Evolutionary conservation across 2,113 vertebrate species (phyloP).

Genomic region (Rhynchopsitta pachyrhyncha): DNA sequence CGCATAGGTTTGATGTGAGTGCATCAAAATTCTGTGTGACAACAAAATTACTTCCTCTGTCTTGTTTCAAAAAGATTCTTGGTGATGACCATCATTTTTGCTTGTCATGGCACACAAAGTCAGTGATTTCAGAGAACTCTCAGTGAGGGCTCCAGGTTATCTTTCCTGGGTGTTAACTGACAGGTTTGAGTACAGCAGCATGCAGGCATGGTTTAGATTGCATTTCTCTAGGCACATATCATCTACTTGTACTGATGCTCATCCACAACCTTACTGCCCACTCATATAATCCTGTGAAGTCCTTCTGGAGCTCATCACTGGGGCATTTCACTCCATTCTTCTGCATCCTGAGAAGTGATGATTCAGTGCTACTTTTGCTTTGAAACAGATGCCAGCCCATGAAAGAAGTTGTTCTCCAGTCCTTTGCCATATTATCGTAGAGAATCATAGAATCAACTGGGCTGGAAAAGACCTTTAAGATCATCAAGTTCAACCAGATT

Average conservation of each 20-base stretch:
- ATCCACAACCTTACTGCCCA: fast-evolving
- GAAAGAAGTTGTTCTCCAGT: not conserved
- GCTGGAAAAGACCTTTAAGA: not conserved
- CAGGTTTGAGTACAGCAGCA: not conserved
- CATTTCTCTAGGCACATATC: not conserved
- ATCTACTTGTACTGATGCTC: not conserved
- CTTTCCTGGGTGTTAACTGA: not conserved
- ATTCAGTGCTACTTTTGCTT: not conserved
- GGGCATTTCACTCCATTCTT: not conserved
- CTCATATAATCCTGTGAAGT: not conserved
- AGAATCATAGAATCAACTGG: not conserved
- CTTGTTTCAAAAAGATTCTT: not conserved
- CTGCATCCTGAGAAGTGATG: not conserved
- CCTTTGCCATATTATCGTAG: not conserved
- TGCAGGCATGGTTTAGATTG: not conserved
- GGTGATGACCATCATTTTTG: not conserved
- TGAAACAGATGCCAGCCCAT: not conserved
- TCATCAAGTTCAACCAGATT: not conserved
- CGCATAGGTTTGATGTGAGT: not conserved
- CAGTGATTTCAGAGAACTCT: not conserved
- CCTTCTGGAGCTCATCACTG: not conserved
- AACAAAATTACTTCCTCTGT: not conserved
- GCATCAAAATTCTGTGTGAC: not conserved
- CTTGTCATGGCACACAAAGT: not conserved
- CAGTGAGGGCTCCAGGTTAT: too few relatives aligned